Base-by-base conservation (phyloP, 30 jellyfish, hydroid and myxozoan species). In the Aurelia aurita complex sp. Pacific region DNA sequence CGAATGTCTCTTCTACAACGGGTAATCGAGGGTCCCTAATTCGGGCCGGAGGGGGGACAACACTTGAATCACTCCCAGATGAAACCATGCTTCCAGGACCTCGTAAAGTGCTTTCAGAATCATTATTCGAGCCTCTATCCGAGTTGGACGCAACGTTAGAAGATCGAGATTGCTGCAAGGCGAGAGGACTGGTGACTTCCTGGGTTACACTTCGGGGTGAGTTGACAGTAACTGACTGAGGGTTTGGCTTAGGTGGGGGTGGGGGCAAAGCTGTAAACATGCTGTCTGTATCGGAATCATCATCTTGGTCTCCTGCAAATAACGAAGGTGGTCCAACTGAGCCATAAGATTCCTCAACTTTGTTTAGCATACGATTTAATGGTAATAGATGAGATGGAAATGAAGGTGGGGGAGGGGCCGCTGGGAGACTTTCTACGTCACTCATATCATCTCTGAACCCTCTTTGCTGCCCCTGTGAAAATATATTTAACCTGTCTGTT, bases 211-310 rank as follows among this genome's bases (percentile, higher is more conserved):
- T 33, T 11, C 35, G 18, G 8, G 74, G 4, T 6, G 13, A 9
- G 54, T 8, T 14, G 10, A 4, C 18, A 3, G 63, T 75, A 4
- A 57, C 7, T 6, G 83, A 35, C 8, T n/a, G 51, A 53, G 79
- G n/a, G 13, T 35, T 63, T 11, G 89, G 88, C 51, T 74, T 76
- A 10, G 97, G 97, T 6, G 99, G 99, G n/a, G 99, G 93, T 14
- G 99, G 97, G 8, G 99, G 99, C 59, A 95, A 43, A 2, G 95
- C 89, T 2, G 98, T 95, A 79, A 90, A 86, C 83, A 79, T 81
- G 60, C 99, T 95, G 54, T 89, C 99, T 2, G 61, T 81, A 69
- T 95, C 99, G 42, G 91, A 62, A 67, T 84, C 94, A 4, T 81
- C 94, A 36, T 64, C 82, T 9, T 52, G 74, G 7, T 52, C 46